Evolutionary conservation across 1,140 invertebrate species (phyloP).

Genomic region (Ganaspis sp.): DNA sequence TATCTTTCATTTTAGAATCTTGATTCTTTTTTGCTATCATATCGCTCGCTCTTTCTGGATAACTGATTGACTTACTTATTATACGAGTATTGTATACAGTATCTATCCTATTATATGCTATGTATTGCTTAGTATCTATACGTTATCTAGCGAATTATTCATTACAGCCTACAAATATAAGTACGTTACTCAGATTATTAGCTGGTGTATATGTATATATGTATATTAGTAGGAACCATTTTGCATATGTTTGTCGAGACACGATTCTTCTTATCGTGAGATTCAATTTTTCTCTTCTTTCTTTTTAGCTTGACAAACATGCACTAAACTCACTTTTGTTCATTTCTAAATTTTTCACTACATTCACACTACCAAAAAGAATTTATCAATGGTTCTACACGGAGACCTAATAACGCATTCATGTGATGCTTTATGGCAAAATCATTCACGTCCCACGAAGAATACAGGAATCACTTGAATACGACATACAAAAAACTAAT

Average conservation of each 20-base stretch:
- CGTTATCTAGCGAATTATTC: constrained; percentile 52
- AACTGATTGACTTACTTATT: constrained; percentile 64
- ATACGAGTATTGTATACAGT: constrained; percentile 73
- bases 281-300: background rate
- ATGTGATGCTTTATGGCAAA: constrained; percentile 40
- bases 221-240: constrained; percentile 73
- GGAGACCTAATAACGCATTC: background rate
- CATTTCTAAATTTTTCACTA: constrained; percentile 14
- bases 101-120: constrained; percentile 56
- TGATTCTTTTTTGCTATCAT: background rate
- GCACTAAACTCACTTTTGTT: constrained; percentile 4
- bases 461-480: background rate
- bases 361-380: background rate
- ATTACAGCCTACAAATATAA: constrained; percentile 51
- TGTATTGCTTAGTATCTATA: constrained; percentile 63
- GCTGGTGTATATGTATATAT: constrained; percentile 57
- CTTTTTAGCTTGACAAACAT: background rate
- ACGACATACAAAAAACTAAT: constrained; percentile 11
- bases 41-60: constrained; percentile 41
- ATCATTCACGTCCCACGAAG: constrained; percentile 42
- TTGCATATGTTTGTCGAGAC: constrained; percentile 60
- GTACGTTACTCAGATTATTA: constrained; percentile 57
- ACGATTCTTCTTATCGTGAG: constrained; percentile 33
- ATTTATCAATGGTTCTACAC: background rate
- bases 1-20: background rate